Evolutionary conservation across 2,113 vertebrate species (phyloP), one percentile per base, ranked within the genome.

Genomic region (Artemisiospiza belli): DNA sequence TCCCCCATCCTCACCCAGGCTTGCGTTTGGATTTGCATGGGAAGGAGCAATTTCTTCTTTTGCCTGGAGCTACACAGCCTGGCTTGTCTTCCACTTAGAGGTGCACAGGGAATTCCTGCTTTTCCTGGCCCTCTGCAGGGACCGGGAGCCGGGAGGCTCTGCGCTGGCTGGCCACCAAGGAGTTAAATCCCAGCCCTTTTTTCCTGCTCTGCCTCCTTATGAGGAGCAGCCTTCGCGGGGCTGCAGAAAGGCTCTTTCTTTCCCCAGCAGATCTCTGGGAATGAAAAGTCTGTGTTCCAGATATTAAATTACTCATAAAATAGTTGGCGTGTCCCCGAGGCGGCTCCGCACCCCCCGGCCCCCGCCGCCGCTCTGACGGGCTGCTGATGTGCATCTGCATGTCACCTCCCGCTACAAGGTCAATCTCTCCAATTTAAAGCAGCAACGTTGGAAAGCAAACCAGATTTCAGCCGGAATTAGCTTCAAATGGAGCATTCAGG

Each of bases 261-360:
- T 85, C 96, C 96, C 83, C 90, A 83, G 75, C 67, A 96, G 94
- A 95, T 97, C 96, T 94, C 96, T 72, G 97, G 95, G 95, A 97
- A 96, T 95, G 95, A 93, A 94, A 92, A 96, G 92, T 95, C 97
- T 95, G 67, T 90, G 97, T 96, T 98, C 98, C 96, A 98, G 97
- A 98, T 98, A 98, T 98, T 98, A 98, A 98, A 98, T 98, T 98
- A 98, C 98, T 98, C 98, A 98, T 98, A 97, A 98, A 98, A 97
- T 97, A 97, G 97, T 96, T 89, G 97, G 91, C 96, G 89, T 88
- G 84, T 97, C 97, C 97, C 97, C 35, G 92, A 95, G 96, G 98
- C 79, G 19, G 84, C 94, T 67, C 87, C 0, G 33, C 89, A 72
- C 81, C 87, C 35, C 87, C 62, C 69, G 28, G n/a, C 92, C 88